Evolutionary conservation across 2,888 invertebrate species (phyloP), one percentile per base, ranked within the genome.

Genomic region (Linnaemya tessellans): DNA sequence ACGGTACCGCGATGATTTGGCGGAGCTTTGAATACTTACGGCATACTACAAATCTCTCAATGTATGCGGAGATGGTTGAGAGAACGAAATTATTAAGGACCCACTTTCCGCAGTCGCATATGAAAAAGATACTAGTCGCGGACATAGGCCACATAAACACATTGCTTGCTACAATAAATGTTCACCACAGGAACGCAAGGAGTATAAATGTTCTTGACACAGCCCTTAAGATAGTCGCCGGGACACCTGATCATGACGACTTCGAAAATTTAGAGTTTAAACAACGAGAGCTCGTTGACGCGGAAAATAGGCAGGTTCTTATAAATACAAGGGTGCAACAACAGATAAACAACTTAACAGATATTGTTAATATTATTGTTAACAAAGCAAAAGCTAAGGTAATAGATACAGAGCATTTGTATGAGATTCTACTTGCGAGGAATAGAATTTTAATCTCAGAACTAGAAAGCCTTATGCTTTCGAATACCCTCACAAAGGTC

Each of bases 281-380:
- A 65, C 38, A 73, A 60, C 41, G 43, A 8, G 30, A 56, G n/a
- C 77, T 68, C 13, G 64, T 60, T 70, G 25, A 68, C 30, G 22
- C 80, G 46, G 38, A 67, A n/a, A 80, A 78, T 35, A 83, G 56
- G 46, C 80, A 87, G 51, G 58, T 83, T n/a, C 10, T 9, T 9
- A 74, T 84, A 43, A 87, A 84, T 41, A 84, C 85, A 20, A 81
- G 68, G 13, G 58, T 67, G 8, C 73, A 83, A 22, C 20, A 22
- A 13, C 77, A 82, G 46, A 79, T 84, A 38, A 84, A 84, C 25
- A 67, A 83, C 20, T 49, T 81, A 58, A 87, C 77, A 46, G 80
- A 75, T n/a, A 74, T 70, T 7, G 68, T 83, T 15, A 87, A 84
- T 64, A 71, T 43, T 46, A 64, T 87, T 7, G 22, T 81, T 4